Evolutionary conservation across 1,140 invertebrate species (phyloP), one percentile per base, ranked within the genome.

Genomic region (Sycophila sp.): DNA sequence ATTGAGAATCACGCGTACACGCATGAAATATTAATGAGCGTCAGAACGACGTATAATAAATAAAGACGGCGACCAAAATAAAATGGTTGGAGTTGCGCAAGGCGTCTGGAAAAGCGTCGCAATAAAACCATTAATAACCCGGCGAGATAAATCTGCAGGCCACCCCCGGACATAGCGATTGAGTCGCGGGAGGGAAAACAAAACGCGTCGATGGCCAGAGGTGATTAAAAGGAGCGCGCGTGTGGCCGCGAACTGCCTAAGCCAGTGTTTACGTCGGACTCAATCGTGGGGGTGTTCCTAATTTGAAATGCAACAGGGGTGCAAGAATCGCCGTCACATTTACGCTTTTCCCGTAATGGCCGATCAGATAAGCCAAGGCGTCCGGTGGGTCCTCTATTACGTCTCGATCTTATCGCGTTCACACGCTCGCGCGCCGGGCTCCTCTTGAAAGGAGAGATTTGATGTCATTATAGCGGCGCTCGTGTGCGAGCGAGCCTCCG

Each of bases 321-420:
- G n/a, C n/a, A 8, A 40, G 72, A 66, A 77, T 79, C 73, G 74
- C 45, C 32, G 22, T 68, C 10, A 51, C 66, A 66, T 72, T 75
- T 59, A 65, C 70, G 72, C 76, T 71, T 79, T 78, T n/a, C 69
- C 68, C 72, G 70, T 79, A 79, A 80, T 80, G 78, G 74, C 51
- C 66, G 74, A 80, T 80, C 78, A 79, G 78, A 80, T 80, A 80
- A 79, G 60, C 6, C 56, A 60, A 45, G 38, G 65, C 53, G 38
- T 36, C 24, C 28, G 71, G 76, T 77, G 77, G n/a, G 77, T 78
- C 77, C 45, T 59, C 42, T 45, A 13, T 49, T 55, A 32, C 26
- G 7, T 38, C 38, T 49, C 75, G 77, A 79, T 80, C 66, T 67
- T 79, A 80, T 80, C 78, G 36, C 72, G 69, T 79, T 80, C 73